These are phyloP conservation scores for Loriculus beryllinus DNA, from an alignment of 2,797 vertebrate genomes.

Conservation along the genomic window DNA sequence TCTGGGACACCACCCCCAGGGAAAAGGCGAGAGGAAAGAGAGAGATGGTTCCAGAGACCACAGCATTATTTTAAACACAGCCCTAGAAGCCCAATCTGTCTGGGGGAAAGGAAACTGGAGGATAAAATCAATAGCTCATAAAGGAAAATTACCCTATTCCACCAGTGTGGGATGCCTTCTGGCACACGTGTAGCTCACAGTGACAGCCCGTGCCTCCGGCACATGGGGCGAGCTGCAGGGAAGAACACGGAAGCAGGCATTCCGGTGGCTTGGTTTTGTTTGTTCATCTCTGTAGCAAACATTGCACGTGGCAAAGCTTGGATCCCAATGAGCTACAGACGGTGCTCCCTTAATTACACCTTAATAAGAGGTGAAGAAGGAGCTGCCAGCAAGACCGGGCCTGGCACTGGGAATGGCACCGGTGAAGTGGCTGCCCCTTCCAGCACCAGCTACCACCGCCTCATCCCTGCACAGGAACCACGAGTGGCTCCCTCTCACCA, in stretches of 20 bases:
- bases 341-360: background rate
- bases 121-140: slow-evolving; percentile 4
- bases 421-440: background rate
- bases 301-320: rapidly evolving
- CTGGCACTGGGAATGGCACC: rapidly evolving
- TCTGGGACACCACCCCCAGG: background rate
- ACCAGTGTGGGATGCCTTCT: background rate
- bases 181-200: background rate
- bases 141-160: background rate
- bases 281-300: background rate
- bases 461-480: background rate
- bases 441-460: rapidly evolving
- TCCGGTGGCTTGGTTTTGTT: background rate
- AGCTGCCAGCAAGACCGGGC: background rate
- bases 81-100: background rate
- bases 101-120: background rate
- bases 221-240: background rate
- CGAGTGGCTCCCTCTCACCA: background rate
- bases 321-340: background rate
- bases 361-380: background rate
- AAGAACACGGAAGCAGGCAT: background rate
- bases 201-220: background rate
- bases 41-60: background rate
- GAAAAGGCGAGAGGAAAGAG: background rate
- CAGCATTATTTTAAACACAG: background rate